Evolutionary conservation across 2,113 vertebrate species (phyloP).

Genomic region (Eublepharis macularius): DNA sequence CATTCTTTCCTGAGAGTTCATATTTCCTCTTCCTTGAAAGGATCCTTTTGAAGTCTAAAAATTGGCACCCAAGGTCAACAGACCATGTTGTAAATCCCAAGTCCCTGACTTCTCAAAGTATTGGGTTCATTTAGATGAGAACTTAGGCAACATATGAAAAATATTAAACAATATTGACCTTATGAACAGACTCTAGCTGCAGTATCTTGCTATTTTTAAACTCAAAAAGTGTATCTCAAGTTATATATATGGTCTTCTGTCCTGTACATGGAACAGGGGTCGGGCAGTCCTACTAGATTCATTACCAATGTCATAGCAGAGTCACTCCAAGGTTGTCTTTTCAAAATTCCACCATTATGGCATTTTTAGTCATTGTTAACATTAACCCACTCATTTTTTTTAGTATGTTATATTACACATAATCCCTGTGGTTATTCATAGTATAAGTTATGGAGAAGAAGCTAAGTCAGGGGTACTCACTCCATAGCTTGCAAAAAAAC

Average conservation of each 20-base stretch:
- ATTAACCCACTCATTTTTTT: background rate
- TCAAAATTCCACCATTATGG: slow-evolving; percentile 5
- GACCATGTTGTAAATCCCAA: background rate
- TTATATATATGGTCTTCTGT: background rate
- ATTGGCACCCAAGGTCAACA: background rate
- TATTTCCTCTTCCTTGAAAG: background rate
- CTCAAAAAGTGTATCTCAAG: background rate
- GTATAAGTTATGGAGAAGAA: background rate
- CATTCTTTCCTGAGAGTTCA: background rate
- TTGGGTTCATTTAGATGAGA: background rate
- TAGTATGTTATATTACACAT: background rate
- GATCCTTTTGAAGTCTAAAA: background rate
- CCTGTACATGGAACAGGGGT: background rate
- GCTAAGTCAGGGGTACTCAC: too few relatives aligned
- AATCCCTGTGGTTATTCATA: slow-evolving; percentile 1
- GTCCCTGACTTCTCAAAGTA: background rate
- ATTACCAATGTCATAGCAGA: background rate
- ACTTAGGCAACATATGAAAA: background rate
- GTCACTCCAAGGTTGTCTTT: slow-evolving; percentile 10
- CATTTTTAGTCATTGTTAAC: slow-evolving; percentile 25
- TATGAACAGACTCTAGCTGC: background rate
- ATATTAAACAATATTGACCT: slow-evolving; percentile 2
- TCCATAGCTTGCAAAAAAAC: too few relatives aligned
- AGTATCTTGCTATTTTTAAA: slow-evolving; percentile 2
- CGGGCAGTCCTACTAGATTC: background rate